Conservation (phyloP, 2,113 vertebrate species). For the Cairina moschata region DNA sequence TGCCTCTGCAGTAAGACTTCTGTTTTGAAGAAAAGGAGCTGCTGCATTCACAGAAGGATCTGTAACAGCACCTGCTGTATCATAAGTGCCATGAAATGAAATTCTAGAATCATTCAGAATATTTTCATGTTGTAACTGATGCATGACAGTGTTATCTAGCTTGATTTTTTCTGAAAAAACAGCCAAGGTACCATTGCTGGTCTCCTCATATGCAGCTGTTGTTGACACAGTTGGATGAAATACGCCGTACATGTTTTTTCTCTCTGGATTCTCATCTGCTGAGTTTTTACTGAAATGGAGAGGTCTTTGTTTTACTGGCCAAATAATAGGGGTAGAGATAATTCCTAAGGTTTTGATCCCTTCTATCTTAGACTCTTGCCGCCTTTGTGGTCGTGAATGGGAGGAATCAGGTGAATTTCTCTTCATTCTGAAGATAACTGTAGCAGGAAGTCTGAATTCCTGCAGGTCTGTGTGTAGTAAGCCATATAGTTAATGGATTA, state of each 20-base stretch:
- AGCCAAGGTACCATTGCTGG: constrained; percentile 10
- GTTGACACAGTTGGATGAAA: constrained; percentile 40
- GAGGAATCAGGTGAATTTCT: constrained; percentile 65
- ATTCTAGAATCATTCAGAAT: constrained; percentile 42
- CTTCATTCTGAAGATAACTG: constrained; percentile 70
- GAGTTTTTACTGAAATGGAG: constrained; percentile 44
- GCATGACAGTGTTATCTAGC: constrained; percentile 21
- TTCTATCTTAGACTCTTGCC: constrained; percentile 73
- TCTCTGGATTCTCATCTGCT: constrained; percentile 59
- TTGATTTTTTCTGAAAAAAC: constrained; percentile 54
- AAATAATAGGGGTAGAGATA: constrained; percentile 85
- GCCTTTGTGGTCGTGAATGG: neutral
- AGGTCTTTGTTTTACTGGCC: constrained; percentile 80
- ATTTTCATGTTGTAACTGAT: constrained; percentile 38
- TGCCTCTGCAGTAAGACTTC: constrained; percentile 52
- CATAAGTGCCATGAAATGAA: constrained; percentile 41
- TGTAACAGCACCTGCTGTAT: constrained; percentile 43
- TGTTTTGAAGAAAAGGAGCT: constrained; percentile 12
- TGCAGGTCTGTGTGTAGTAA: constrained; percentile 67
- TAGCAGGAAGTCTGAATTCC: constrained; percentile 70
- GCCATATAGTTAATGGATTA: constrained; percentile 49
- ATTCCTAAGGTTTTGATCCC: constrained; percentile 78
- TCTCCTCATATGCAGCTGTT: constrained; percentile 55
- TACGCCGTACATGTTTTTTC: constrained; percentile 21
- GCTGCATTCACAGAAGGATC: constrained; percentile 26